phyloP scores from a whole-genome alignment of 2,888 invertebrate genomes.

The Lysandra coridon region DNA sequence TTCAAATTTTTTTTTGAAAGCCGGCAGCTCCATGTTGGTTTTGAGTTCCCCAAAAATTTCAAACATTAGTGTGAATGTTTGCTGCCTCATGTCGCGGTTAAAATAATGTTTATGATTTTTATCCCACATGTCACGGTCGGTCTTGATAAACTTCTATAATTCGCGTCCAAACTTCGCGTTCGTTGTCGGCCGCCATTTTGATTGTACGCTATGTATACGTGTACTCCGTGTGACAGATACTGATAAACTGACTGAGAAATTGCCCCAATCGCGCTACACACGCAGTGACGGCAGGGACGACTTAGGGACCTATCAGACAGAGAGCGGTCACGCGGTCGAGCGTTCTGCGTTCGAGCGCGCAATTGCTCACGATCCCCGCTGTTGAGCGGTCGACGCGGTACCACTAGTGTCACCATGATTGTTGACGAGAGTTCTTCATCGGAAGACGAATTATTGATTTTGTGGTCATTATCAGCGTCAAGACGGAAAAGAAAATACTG shows the following conservation, averaged over 20 bases:
- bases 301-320: too few species aligned
- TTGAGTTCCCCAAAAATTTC: too few species aligned
- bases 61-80: too few species aligned
- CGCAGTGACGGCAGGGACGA: background rate
- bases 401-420: constrained; percentile 31
- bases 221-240: background rate
- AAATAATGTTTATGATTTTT: constrained; percentile 39
- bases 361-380: background rate
- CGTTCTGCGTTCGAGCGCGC: background rate
- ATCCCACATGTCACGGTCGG: constrained; percentile 36
- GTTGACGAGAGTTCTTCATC: constrained; percentile 37
- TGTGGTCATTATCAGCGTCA: constrained; percentile 37
- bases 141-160: constrained; percentile 32
- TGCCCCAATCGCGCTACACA: constrained; percentile 1
- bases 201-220: constrained; percentile 1
- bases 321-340: too few species aligned
- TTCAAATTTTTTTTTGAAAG: too few species aligned
- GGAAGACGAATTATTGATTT: constrained; percentile 37
- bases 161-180: constrained; percentile 35
- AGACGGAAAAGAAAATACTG: constrained; percentile 36
- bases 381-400: background rate
- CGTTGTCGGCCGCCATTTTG: constrained; percentile 15
- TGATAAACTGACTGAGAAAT: background rate
- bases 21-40: too few species aligned
- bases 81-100: constrained; percentile 36